Evolutionary conservation across 2,888 invertebrate genomes (phyloP).

Genomic region (Eupithecia insigniata): DNA sequence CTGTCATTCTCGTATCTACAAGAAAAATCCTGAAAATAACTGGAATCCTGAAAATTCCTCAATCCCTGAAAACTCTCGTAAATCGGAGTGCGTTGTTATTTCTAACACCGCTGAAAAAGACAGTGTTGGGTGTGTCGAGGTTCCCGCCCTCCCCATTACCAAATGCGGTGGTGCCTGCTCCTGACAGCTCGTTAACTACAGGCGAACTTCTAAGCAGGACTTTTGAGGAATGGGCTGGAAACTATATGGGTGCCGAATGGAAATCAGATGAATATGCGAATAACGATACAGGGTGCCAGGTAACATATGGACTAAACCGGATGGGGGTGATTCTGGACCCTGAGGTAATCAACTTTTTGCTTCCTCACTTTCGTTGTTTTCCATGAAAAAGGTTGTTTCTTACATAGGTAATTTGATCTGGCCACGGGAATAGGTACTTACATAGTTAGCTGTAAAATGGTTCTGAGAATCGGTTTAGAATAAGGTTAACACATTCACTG

Average conservation of each 20-base stretch:
- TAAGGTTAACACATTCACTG: neutral
- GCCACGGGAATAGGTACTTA: neutral
- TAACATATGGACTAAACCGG: no score
- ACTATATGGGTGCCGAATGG: neutral
- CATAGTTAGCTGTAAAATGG: neutral
- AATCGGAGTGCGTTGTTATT: neutral
- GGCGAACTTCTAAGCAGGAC: slow-evolving; percentile 30
- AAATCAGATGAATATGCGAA: neutral
- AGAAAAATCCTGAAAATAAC: neutral
- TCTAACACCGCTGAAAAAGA: neutral
- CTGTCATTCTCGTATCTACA: neutral
- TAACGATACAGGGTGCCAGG: neutral
- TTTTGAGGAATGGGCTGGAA: neutral
- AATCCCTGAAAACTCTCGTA: neutral
- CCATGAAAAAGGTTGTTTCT: neutral
- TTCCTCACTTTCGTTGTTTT: neutral
- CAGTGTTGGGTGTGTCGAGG: slow-evolving; percentile 19
- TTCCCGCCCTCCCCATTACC: slow-evolving; percentile 44
- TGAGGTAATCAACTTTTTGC: no score
- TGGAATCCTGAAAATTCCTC: no score
- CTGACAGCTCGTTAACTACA: slow-evolving; percentile 66
- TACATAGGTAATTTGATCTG: neutral
- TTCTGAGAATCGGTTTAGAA: neutral
- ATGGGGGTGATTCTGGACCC: no score
- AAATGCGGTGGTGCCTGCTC: slow-evolving; percentile 51